Conservation (phyloP, 2,797 vertebrate species). For the Anguilla marmorata region DNA sequence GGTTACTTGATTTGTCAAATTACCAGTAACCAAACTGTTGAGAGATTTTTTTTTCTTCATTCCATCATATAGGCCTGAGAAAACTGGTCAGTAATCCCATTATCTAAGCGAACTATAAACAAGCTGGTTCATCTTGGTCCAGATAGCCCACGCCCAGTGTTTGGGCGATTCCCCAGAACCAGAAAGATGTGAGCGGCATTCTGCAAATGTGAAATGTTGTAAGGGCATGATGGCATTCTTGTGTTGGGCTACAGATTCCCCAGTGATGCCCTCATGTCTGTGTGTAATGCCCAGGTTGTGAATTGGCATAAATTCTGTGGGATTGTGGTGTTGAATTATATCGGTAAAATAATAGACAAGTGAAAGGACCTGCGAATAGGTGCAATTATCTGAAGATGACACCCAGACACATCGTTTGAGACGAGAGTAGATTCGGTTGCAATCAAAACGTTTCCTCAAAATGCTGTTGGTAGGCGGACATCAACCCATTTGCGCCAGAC, state of each 20-base stretch:
- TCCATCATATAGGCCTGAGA: neutral
- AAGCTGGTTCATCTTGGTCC: neutral
- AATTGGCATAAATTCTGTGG: neutral
- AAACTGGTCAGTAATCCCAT: neutral
- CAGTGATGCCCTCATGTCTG: neutral
- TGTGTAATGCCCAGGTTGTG: neutral
- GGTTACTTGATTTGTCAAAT: neutral
- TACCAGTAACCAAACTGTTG: neutral
- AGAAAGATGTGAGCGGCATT: neutral
- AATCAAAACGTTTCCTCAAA: neutral
- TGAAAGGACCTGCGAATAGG: neutral
- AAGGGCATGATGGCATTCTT: neutral
- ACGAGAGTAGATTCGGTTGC: too few relatives aligned
- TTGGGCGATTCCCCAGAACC: neutral
- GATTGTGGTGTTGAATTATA: neutral
- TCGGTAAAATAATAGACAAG: neutral
- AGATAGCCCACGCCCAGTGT: neutral
- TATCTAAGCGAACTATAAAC: neutral
- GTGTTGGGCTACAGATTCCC: neutral
- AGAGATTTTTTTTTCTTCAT: neutral
- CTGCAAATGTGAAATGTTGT: neutral
- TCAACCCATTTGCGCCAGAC: neutral
- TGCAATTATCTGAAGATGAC: neutral
- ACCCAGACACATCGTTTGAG: neutral
- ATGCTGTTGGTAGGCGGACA: neutral